Evolutionary conservation across 2,797 vertebrate species (phyloP).

Genomic region (Trematomus bernacchii): DNA sequence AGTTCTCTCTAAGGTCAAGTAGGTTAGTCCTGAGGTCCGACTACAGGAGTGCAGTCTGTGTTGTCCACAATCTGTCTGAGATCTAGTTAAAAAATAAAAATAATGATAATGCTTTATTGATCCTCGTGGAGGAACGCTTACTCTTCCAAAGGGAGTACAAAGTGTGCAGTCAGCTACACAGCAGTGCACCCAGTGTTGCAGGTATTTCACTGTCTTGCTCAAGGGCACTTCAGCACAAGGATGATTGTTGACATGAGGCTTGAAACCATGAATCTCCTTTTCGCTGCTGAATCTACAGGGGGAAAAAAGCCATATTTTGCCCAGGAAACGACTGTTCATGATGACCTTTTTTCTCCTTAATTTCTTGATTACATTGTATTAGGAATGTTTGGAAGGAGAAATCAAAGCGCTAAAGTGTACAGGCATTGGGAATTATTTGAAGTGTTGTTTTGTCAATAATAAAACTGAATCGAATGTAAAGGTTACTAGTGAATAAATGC

Average conservation of each 20-base stretch:
- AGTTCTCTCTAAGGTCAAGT: slow-evolving; percentile 74
- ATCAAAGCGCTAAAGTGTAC: neutral
- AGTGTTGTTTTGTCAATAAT: neutral
- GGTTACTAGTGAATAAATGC: no score
- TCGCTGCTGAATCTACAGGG: neutral
- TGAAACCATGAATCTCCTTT: neutral
- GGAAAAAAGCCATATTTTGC: neutral
- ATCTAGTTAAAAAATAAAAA: slow-evolving; percentile 55
- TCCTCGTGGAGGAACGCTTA: slow-evolving; percentile 21
- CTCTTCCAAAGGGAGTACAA: slow-evolving; percentile 45
- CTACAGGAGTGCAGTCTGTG: slow-evolving; percentile 24
- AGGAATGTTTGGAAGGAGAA: neutral
- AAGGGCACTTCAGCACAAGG: slow-evolving; percentile 29
- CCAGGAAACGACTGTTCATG: neutral
- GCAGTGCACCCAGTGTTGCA: neutral
- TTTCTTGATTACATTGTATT: neutral
- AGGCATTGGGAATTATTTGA: neutral
- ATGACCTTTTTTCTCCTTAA: neutral
- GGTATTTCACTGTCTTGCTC: slow-evolving; percentile 17
- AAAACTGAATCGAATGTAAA: neutral
- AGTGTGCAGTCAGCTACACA: slow-evolving; percentile 42
- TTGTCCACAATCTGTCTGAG: slow-evolving; percentile 36
- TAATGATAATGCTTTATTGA: slow-evolving; percentile 45
- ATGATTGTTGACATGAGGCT: neutral
- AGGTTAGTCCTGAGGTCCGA: slow-evolving; percentile 49